A percentile compares a stretch with the other conserved stretches of the same genome.
Conservation (phyloP, 2,797 vertebrate genomes). For the Lutjanus campechanus region DNA sequence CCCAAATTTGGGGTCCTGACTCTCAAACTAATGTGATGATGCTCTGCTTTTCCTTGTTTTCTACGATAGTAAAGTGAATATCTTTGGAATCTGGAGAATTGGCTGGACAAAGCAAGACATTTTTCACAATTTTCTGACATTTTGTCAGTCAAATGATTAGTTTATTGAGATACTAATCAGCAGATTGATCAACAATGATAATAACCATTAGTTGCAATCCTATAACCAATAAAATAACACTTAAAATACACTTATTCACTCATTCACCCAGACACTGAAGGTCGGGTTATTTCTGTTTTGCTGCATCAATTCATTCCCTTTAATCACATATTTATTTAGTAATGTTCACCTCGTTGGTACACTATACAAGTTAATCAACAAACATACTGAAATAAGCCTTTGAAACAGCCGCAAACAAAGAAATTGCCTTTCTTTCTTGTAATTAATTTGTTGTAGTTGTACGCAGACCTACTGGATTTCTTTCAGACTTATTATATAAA, state of each 20-base stretch:
- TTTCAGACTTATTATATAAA: neutral
- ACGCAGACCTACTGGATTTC: neutral
- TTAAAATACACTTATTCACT: no score
- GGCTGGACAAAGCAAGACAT: constrained; percentile 3
- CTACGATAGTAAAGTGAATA: neutral
- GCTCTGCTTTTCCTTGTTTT: neutral
- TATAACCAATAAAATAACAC: no score
- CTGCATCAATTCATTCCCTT: neutral
- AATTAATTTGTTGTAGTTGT: neutral
- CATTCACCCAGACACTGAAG: neutral
- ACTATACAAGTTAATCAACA: neutral
- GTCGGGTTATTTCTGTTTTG: neutral
- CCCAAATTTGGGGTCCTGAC: neutral
- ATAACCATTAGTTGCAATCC: neutral
- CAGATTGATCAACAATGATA: neutral
- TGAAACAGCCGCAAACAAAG: neutral
- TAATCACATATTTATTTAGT: neutral
- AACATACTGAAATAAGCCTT: neutral
- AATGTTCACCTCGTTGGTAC: neutral
- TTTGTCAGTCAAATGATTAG: neutral
- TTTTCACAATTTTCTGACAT: neutral
- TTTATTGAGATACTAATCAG: neutral
- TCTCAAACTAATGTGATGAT: neutral
- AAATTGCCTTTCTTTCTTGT: neutral
- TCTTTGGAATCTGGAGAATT: neutral